phyloP scores from a whole-genome alignment of 2,797 vertebrate species.

The Tenualosa thibaudeaui region DNA sequence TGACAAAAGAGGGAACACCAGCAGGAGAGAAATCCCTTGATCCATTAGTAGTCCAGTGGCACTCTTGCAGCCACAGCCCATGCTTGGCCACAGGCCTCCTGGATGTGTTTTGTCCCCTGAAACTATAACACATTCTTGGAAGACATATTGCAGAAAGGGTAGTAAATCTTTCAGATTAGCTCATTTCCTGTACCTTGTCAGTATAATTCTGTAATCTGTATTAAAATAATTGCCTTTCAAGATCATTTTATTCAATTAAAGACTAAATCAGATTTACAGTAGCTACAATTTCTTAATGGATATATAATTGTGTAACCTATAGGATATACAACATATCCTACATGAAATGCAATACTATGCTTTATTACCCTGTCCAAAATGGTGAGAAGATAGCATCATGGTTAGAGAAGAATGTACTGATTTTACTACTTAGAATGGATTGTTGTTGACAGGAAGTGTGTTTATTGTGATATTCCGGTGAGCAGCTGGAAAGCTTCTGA shows the following conservation, averaged over 20 bases:
- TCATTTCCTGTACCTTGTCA: not conserved
- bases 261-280: not conserved
- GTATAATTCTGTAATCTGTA: not conserved
- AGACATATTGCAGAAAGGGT: not conserved
- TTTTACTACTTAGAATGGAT: not conserved
- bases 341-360: not conserved
- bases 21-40: conserved; percentile 8
- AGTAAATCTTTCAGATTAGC: not conserved
- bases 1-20: not conserved
- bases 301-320: not conserved
- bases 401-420: not conserved
- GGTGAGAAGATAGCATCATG: not conserved
- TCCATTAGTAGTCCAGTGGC: not conserved
- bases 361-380: no score
- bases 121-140: not conserved
- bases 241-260: not conserved
- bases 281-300: not conserved
- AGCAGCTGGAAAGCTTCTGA: not conserved
- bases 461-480: not conserved
- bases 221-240: no score
- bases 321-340: no score
- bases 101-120: not conserved
- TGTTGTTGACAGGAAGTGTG: not conserved
- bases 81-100: not conserved
- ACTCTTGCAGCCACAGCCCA: not conserved